Evolutionary conservation across 2,888 invertebrate species (phyloP), one percentile per base, ranked within the genome.

Genomic region (Ecliptopera silaceata): DNA sequence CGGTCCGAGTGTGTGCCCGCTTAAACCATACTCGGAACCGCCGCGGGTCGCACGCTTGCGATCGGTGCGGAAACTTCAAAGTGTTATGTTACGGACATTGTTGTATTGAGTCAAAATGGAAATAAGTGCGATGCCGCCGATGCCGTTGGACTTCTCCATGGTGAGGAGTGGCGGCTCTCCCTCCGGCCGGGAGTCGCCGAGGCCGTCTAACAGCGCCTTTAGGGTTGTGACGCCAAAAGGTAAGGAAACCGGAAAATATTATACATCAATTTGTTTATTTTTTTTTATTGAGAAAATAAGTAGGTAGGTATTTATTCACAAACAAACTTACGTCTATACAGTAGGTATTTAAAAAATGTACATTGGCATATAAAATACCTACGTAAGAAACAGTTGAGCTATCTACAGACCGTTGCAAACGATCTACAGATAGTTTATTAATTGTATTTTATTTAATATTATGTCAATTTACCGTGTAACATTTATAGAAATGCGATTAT

Each of bases 111-210:
- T 32, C 22, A 45, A 50, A 17, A 59, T 94, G 91, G 93, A 94
- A 88, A 84, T 94, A 69, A 93, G 93, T 91, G 90, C 93, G 46
- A 92, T 93, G 86, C 85, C 92, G 56, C 90, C 91, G 56, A 93
- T 94, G 93, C 94, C 94, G 56, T 80, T 94, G 85, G 94, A 94
- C 92, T 94, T 93, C 85, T 94, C 94, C 58, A 90, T 93, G 91
- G 89, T 91, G 82, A 79, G 92, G 77, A 82, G 75, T 80, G 89
- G 77, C 66, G 82, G 78, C 49, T 84, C 88, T 46, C 84, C 89
- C 43, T 46, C 50, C 15, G 72, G 73, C 58, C 76, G 89, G 63
- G 87, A 86, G 34, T 91, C 89, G 3, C 90, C 91, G 64, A 79
- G 89, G 56, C 84, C 85, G 48, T 86, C 88, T 26, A 89, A 86